Evolutionary conservation across 2,888 invertebrate genomes (phyloP).

Genomic region (Caenorhabditis wallacei): DNA sequence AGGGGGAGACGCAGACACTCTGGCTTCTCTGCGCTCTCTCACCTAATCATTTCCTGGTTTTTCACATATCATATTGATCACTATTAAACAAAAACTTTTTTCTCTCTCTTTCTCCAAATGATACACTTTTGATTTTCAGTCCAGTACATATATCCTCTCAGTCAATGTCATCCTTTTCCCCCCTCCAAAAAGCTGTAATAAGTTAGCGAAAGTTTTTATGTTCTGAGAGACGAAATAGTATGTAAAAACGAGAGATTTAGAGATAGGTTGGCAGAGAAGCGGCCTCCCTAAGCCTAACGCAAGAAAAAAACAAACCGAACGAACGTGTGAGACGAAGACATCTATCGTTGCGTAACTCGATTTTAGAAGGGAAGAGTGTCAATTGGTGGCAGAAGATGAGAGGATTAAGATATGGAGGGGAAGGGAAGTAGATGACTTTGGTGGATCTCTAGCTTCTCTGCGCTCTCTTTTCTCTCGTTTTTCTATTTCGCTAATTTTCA

Average conservation of each 20-base stretch:
- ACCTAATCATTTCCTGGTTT: too few species aligned
- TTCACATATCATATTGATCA: too few species aligned
- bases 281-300: too few species aligned
- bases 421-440: too few species aligned
- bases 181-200: conserved; percentile 52
- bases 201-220: conserved; percentile 58
- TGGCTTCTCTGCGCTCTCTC: too few species aligned
- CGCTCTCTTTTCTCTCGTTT: too few species aligned
- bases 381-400: not conserved
- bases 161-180: not conserved
- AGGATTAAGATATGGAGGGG: not conserved
- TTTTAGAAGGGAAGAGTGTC: too few species aligned
- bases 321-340: conserved; percentile 25
- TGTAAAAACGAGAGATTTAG: not conserved
- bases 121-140: not conserved
- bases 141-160: not conserved
- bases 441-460: too few species aligned
- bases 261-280: not conserved
- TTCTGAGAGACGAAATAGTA: not conserved
- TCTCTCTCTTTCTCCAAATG: too few species aligned
- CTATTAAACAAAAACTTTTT: too few species aligned
- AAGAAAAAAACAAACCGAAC: conserved; percentile 12
- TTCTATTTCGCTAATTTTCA: too few species aligned
- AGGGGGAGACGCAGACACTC: too few species aligned
- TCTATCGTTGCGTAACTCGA: not conserved